Evolutionary conservation across 2,797 vertebrate genomes (phyloP).

Genomic region (Acipenser transmontanus): DNA sequence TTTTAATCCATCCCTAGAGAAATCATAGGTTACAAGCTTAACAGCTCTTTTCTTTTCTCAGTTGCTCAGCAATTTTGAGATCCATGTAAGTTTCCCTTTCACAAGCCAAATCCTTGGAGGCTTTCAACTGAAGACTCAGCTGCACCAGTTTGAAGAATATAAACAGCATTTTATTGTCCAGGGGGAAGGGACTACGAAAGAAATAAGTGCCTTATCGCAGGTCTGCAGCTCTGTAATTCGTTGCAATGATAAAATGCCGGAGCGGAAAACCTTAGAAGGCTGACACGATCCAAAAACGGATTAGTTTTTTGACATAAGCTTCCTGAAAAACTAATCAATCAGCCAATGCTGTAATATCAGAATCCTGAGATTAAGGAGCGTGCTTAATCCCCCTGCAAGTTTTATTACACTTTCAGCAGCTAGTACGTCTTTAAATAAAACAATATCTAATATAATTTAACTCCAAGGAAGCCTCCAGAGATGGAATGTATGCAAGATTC

Average conservation of each 20-base stretch:
- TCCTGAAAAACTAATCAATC: conserved; percentile 95
- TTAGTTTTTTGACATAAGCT: conserved; percentile 95
- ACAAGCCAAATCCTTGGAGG: conserved; percentile 55
- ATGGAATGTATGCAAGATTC: conserved; percentile 47
- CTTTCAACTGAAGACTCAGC: conserved; percentile 65
- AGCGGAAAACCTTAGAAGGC: conserved; percentile 82
- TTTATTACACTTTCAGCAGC: conserved; percentile 68
- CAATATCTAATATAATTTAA: conserved; percentile 57
- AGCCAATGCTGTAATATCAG: conserved; percentile 79
- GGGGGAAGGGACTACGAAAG: conserved; percentile 65
- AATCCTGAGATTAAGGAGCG: conserved; percentile 74
- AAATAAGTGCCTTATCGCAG: conserved; percentile 83
- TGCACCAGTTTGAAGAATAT: conserved; percentile 71
- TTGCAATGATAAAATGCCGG: conserved; percentile 82
- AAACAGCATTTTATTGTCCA: conserved; percentile 83
- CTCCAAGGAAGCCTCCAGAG: conserved; percentile 38
- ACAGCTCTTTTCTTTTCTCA: conserved; percentile 14
- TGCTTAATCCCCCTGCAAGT: conserved; percentile 81
- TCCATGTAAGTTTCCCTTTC: conserved; percentile 17
- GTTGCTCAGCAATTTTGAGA: conserved; percentile 11
- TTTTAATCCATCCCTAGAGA: conserved; percentile 51
- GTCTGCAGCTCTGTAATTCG: conserved; percentile 87
- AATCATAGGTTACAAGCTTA: conserved; percentile 30
- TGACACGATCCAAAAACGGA: conserved; percentile 86
- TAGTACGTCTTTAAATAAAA: conserved; percentile 56